phyloP scores from a whole-genome alignment of 2,797 vertebrate genomes.

The Ispidina lecontei region DNA sequence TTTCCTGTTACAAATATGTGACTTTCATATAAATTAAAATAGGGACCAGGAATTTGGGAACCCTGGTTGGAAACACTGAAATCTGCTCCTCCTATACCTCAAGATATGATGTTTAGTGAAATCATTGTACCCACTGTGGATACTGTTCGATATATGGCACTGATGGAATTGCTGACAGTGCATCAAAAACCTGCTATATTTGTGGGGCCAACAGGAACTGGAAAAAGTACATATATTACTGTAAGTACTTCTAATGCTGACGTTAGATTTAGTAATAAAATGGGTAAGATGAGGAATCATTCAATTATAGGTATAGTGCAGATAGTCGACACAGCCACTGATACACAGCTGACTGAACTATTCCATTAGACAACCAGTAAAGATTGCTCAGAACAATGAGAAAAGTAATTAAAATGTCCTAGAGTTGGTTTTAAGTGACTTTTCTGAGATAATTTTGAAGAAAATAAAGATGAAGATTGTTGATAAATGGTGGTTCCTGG shows the following conservation, averaged over 20 bases:
- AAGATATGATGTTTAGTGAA: constrained; percentile 87
- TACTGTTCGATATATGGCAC: constrained; percentile 85
- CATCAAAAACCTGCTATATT: constrained; percentile 90
- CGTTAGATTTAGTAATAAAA: not conserved
- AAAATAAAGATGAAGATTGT: not conserved
- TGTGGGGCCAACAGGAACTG: constrained; percentile 92
- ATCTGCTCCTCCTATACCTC: constrained; percentile 78
- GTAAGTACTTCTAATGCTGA: constrained; percentile 77
- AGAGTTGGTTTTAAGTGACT: not conserved
- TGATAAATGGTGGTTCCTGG: not conserved
- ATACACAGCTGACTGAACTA: not conserved
- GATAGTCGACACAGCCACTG: not conserved
- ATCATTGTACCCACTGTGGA: constrained; percentile 93
- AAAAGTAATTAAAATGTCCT: not conserved
- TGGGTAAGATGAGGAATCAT: not conserved
- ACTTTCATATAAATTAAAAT: not conserved
- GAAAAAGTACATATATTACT: constrained; percentile 91
- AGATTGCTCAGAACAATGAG: not conserved
- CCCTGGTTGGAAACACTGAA: constrained; percentile 85
- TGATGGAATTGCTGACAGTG: constrained; percentile 88
- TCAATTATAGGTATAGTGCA: not conserved
- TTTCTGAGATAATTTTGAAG: not conserved
- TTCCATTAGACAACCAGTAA: not conserved
- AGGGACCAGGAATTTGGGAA: constrained; percentile 90
- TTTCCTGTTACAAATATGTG: not conserved